Base-by-base conservation (phyloP, 2,113 vertebrate species). In the Anoplopoma fimbria region DNA sequence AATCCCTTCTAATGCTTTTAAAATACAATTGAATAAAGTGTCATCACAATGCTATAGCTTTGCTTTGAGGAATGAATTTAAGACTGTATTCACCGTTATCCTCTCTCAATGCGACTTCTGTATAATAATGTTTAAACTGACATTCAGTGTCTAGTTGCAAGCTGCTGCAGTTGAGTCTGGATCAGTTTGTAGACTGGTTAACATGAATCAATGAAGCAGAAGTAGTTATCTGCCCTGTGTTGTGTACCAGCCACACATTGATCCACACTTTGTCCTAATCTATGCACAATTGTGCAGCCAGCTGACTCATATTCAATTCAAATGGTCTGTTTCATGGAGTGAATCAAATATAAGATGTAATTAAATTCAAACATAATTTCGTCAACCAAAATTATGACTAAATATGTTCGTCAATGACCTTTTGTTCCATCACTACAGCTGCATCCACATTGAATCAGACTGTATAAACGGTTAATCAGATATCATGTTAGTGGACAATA, bases 191-290 rank as follows among this genome's bases (percentile, higher is more conserved):
- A 8, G n/a, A 57, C 19, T 60, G 29, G 27, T 15, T 47, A 33
- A 23, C 9, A 45, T 55, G 9, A 68, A 49, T 74, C 75, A 23
- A 29, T 65, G 42, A 23, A 65, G 51, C 2, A 51, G 75, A 81
- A 53, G 10, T n/a, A 19, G 8, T 9, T 21, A 21, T 53, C 47
- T 45, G 23, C 31, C 64, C 29, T 63, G 73, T 45, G 57, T 36
- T 61, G 51, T 55, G 10, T 31, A 10, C 25, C 55, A 38, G 49
- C 15, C 38, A 49, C 42, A 49, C 27, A n/a, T 6, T 33, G 27
- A 31, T 17, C 40, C 36, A 25, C 23, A 25, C 5, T 40, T n/a
- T 42, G 36, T 65, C 36, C 36, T 9, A 38, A n/a, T 25, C n/a
- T n/a, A n/a, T n/a, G n/a, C n/a, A n/a, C n/a, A n/a, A n/a, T n/a